Evolutionary conservation across 2,888 invertebrate genomes (phyloP).

Genomic region (Chloromyia formosa): DNA sequence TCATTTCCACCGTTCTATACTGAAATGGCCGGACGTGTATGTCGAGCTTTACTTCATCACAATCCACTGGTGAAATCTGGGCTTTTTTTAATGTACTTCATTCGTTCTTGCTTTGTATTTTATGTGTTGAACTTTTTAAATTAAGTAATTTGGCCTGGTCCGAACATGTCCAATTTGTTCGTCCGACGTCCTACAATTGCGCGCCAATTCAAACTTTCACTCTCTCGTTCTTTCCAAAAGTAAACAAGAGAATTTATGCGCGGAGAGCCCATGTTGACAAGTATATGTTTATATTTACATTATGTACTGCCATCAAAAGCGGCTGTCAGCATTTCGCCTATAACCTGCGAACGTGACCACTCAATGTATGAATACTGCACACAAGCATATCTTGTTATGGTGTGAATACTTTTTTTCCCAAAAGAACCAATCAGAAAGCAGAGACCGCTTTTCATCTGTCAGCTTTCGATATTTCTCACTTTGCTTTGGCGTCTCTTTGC

Average conservation of each 20-base stretch:
- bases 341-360: background rate
- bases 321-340: constrained; percentile 23
- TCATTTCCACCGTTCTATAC: too few species aligned
- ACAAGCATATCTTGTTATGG: background rate
- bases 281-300: constrained; percentile 43
- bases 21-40: too few species aligned
- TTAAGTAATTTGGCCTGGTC: too few species aligned
- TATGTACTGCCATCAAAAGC: constrained; percentile 11
- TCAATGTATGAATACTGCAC: background rate
- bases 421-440: background rate
- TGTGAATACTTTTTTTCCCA: background rate
- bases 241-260: constrained; percentile 37
- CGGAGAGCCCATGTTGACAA: background rate
- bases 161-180: too few species aligned
- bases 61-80: too few species aligned
- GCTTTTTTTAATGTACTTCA: too few species aligned
- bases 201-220: constrained; percentile 21
- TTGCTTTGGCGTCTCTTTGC: constrained; percentile 35
- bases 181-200: too few species aligned
- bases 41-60: too few species aligned
- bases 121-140: too few species aligned
- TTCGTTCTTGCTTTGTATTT: too few species aligned
- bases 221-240: background rate
- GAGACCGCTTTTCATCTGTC: constrained; percentile 28
- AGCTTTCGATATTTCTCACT: constrained; percentile 1